A percentile compares a stretch with the other conserved stretches of the same genome.
These are phyloP conservation scores for Eupithecia pulchellata DNA, from an alignment of 2,888 invertebrate genomes.

Conservation along the genomic window DNA sequence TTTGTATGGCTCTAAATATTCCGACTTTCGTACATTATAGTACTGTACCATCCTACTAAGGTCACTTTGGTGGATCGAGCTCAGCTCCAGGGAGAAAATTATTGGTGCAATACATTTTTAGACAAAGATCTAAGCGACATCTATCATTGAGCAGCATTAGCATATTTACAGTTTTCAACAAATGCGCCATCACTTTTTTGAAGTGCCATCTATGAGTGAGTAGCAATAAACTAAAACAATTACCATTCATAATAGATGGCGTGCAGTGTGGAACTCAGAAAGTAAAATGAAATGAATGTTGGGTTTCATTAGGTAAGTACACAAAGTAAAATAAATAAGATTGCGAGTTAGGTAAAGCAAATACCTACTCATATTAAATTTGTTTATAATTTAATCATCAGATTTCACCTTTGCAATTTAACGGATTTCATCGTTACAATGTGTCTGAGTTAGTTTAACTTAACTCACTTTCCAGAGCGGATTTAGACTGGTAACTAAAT, in stretches of 20 bases:
- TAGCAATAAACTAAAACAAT: conserved; percentile 3
- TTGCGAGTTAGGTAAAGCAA: too few relatives aligned
- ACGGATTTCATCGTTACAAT: too few relatives aligned
- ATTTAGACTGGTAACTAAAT: too few relatives aligned
- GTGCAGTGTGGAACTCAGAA: neutral
- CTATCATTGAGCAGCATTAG: neutral
- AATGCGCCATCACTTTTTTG: neutral
- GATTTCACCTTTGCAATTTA: too few relatives aligned
- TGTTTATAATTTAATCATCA: too few relatives aligned
- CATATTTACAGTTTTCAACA: neutral
- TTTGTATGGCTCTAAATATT: neutral
- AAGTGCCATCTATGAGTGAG: conserved; percentile 17
- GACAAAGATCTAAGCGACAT: neutral
- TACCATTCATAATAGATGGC: neutral
- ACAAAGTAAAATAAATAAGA: too few relatives aligned
- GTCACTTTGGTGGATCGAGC: neutral
- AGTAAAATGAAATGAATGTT: too few relatives aligned
- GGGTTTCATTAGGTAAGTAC: too few relatives aligned
- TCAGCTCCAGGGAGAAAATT: neutral
- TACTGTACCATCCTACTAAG: neutral
- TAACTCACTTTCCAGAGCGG: too few relatives aligned
- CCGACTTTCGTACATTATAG: neutral
- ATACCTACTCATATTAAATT: too few relatives aligned
- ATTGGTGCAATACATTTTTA: neutral
- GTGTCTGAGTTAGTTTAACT: too few relatives aligned